Evolutionary conservation across 1,140 invertebrate species (phyloP).

Genomic region (Philopotamus ludificatus): DNA sequence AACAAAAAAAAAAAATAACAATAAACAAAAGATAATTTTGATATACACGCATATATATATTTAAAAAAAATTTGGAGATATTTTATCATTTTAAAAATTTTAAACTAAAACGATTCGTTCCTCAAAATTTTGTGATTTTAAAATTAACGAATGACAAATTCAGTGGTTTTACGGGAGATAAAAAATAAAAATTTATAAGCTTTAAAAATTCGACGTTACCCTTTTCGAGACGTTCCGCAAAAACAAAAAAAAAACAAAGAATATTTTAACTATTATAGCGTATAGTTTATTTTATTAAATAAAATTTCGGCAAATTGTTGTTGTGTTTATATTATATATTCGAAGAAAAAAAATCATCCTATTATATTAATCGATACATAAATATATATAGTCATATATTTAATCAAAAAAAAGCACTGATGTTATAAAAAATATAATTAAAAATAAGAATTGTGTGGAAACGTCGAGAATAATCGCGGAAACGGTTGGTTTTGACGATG

Average conservation of each 20-base stretch:
- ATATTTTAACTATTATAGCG: not conserved
- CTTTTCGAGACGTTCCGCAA: conserved; percentile 13
- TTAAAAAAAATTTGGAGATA: conserved; percentile 14
- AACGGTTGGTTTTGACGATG: not conserved
- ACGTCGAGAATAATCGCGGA: not conserved
- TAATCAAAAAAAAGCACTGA: conserved; percentile 1
- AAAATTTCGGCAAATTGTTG: conserved; percentile 16
- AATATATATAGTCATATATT: not conserved
- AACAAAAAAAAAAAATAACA: not conserved
- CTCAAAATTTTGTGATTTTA: conserved; percentile 43
- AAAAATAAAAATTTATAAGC: conserved; percentile 29
- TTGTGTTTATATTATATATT: conserved; percentile 4
- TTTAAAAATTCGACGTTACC: conserved; percentile 36
- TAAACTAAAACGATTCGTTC: conserved; percentile 40
- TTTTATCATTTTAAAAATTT: conserved; percentile 29
- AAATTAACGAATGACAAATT: conserved; percentile 41
- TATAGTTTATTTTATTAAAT: not conserved
- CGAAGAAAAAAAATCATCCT: not conserved
- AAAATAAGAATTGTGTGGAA: not conserved
- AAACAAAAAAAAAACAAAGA: not conserved
- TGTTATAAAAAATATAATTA: not conserved
- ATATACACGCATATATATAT: conserved; percentile 5
- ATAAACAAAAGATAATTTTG: not conserved
- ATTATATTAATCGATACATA: not conserved
- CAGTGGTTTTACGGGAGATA: conserved; percentile 33